A percentile compares a stretch with the other conserved stretches of the same genome.
Evolutionary conservation across 2,888 invertebrate species (phyloP).

Genomic region (Lasioglossum pauxillum): DNA sequence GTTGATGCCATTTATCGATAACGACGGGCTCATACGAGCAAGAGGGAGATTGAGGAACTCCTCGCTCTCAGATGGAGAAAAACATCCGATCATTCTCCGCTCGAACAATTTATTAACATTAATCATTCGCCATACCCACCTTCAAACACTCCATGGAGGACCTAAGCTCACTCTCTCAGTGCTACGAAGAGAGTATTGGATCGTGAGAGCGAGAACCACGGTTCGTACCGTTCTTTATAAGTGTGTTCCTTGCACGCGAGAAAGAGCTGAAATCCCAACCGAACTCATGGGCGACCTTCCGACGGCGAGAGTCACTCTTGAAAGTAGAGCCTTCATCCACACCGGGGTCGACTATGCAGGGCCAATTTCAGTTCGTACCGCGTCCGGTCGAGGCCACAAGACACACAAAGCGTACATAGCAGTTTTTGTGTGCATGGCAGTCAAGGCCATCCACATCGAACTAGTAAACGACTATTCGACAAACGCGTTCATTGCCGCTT

Average conservation of each 20-base stretch:
- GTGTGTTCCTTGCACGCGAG: neutral
- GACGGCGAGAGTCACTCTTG: neutral
- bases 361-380: neutral
- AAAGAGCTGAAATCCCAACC: neutral
- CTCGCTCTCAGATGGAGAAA: neutral
- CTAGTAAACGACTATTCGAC: neutral
- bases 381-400: neutral
- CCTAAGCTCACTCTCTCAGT: neutral
- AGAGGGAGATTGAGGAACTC: neutral
- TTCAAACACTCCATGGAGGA: constrained; percentile 1
- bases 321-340: neutral
- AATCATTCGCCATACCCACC: neutral
- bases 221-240: neutral
- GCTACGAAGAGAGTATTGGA: neutral
- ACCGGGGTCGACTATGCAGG: neutral
- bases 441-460: neutral
- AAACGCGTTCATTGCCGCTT: neutral
- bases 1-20: neutral
- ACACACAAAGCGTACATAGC: neutral
- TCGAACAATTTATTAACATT: neutral
- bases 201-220: neutral
- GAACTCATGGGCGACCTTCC: constrained; percentile 1
- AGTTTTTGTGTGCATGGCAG: neutral
- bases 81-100: neutral
- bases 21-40: neutral